Conservation (phyloP, 2,113 vertebrate genomes). For the Agelaius phoeniceus region DNA sequence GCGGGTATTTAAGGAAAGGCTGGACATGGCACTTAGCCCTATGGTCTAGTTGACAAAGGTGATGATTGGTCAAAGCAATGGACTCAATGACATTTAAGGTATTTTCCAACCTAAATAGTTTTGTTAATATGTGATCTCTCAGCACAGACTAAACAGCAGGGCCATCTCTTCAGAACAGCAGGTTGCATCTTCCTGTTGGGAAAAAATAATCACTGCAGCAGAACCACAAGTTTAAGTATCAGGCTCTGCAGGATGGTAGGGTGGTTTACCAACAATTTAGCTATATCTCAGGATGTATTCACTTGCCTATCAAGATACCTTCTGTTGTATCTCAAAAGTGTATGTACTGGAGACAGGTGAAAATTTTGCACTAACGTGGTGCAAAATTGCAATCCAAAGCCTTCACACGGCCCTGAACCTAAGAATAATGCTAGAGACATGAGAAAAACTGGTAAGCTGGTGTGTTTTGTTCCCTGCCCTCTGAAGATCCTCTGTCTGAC, state of each 20-base stretch:
- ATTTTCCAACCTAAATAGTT: neutral
- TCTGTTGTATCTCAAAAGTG: neutral
- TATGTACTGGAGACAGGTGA: neutral
- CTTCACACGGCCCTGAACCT: neutral
- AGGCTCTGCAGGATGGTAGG: neutral
- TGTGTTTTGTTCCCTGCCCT: neutral
- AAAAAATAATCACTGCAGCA: neutral
- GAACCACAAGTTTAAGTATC: neutral
- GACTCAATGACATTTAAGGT: neutral
- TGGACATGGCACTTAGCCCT: neutral
- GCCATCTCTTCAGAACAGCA: neutral
- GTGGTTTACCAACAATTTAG: neutral
- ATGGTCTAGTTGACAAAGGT: neutral
- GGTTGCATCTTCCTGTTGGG: neutral
- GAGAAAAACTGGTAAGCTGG: neutral
- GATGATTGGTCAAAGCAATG: neutral
- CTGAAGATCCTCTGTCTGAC: neutral
- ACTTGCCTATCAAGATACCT: neutral
- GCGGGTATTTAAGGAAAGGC: neutral
- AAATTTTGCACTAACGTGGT: neutral
- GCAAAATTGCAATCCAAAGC: neutral
- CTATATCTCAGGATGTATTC: neutral
- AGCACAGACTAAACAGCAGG: neutral
- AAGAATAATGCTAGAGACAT: accelerated
- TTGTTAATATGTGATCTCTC: neutral